phyloP scores from a whole-genome alignment of 2,888 invertebrate species.

The Agriotes lineatus region DNA sequence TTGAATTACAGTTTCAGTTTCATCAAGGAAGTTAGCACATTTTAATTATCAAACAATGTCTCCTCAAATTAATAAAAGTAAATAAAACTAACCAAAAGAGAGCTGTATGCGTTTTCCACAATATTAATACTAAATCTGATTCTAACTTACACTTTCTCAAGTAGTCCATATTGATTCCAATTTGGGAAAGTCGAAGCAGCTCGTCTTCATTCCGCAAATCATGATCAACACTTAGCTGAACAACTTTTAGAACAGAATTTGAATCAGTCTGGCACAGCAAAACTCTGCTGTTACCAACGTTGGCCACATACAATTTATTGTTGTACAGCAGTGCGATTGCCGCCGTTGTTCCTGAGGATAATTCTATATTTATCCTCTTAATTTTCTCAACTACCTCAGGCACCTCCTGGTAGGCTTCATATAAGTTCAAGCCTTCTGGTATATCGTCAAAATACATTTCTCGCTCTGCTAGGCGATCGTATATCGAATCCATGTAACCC shows the following conservation, averaged over 20 bases:
- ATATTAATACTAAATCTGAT: neutral
- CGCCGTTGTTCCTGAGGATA: constrained; percentile 87
- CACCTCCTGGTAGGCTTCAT: constrained; percentile 71
- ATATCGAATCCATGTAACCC: constrained; percentile 86
- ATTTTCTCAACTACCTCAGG: constrained; percentile 73
- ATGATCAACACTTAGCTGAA: constrained; percentile 88
- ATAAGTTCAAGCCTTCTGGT: constrained; percentile 78
- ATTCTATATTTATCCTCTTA: constrained; percentile 80
- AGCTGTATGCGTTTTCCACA: too few relatives aligned
- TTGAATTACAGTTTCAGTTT: too few relatives aligned
- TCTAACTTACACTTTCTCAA: constrained; percentile 72
- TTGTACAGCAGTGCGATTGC: constrained; percentile 84
- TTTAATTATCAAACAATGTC: too few relatives aligned
- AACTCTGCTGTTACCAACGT: constrained; percentile 82
- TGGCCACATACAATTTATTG: constrained; percentile 86
- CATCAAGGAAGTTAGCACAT: too few relatives aligned
- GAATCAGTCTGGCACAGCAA: constrained; percentile 83
- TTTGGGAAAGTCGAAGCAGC: constrained; percentile 78
- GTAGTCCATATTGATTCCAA: constrained; percentile 80
- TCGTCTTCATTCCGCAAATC: constrained; percentile 89
- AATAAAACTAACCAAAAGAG: too few relatives aligned
- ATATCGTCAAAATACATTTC: constrained; percentile 83
- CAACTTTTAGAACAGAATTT: constrained; percentile 81
- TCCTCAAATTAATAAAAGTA: too few relatives aligned
- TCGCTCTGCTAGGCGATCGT: constrained; percentile 84